Percentiles rank a stretch among this genome's conserved stretches.
Evolutionary conservation across 2,797 vertebrate genomes (phyloP).

Genomic region (Anniella stebbinsi): DNA sequence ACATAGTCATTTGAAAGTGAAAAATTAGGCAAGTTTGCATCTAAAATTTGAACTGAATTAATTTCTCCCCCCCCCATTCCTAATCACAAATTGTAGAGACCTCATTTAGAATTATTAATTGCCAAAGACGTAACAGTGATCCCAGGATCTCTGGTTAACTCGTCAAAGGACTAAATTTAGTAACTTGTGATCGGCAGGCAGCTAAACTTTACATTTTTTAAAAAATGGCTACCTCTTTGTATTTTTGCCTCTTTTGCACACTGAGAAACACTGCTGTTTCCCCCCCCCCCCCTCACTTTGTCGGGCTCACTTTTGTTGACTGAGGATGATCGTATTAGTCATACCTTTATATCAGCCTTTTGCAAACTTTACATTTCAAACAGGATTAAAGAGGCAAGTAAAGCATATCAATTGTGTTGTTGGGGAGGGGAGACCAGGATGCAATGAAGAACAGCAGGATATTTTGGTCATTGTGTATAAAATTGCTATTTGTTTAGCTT

Average conservation of each 20-base stretch:
- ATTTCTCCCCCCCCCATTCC: too few species aligned
- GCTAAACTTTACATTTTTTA: not conserved
- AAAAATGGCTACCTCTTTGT: slow-evolving; percentile 38
- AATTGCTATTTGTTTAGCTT: slow-evolving; percentile 61
- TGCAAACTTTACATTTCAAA: slow-evolving; percentile 55
- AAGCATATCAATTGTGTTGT: slow-evolving; percentile 47
- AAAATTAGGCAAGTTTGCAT: too few species aligned
- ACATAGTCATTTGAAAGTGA: too few species aligned
- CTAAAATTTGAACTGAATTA: too few species aligned
- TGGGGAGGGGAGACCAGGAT: slow-evolving; percentile 48
- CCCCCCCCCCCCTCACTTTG: slow-evolving; percentile 36
- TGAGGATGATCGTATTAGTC: slow-evolving; percentile 29
- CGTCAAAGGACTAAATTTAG: not conserved
- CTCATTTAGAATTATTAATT: not conserved
- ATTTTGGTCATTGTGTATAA: slow-evolving; percentile 49
- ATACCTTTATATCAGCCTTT: slow-evolving; percentile 49
- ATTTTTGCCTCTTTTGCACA: slow-evolving; percentile 44
- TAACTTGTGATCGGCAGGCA: not conserved
- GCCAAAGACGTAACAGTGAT: rapidly evolving
- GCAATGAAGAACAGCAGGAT: slow-evolving; percentile 59
- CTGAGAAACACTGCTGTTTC: slow-evolving; percentile 46
- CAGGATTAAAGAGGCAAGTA: slow-evolving; percentile 53
- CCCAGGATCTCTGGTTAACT: not conserved
- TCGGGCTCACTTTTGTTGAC: slow-evolving; percentile 40
- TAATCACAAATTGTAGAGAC: too few species aligned